Percentiles rank a stretch among this genome's conserved stretches.
phyloP scores from a whole-genome alignment of 2,797 vertebrate genomes.

The Tympanoctomys barrerae region DNA sequence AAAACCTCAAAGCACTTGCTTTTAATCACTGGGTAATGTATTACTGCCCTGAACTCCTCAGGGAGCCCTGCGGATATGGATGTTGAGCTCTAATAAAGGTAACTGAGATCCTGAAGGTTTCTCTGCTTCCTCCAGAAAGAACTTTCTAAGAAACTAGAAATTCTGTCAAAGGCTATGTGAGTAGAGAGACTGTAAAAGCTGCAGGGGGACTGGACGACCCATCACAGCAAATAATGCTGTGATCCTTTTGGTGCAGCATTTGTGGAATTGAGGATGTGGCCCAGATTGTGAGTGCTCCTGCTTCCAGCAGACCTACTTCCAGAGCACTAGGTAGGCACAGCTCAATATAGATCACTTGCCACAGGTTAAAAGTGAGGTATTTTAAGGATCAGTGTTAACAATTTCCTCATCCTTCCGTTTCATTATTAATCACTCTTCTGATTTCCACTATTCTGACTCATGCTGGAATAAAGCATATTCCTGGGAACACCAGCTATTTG shows the following conservation, averaged over 20 bases:
- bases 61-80: neutral
- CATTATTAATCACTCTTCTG: neutral
- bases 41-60: neutral
- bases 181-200: neutral
- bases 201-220: no score
- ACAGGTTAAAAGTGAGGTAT: neutral
- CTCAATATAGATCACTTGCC: neutral
- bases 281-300: neutral
- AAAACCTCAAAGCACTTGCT: neutral
- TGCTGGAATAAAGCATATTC: neutral
- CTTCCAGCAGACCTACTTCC: neutral
- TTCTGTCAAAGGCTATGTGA: neutral
- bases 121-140: neutral
- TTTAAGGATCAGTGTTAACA: neutral
- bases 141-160: neutral
- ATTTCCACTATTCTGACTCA: neutral
- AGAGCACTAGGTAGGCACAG: neutral
- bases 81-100: neutral
- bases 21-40: neutral
- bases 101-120: slow-evolving; percentile 18
- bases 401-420: neutral
- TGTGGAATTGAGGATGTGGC: neutral
- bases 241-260: neutral
- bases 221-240: neutral
- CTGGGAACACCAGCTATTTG: neutral